Evolutionary conservation across 1,140 invertebrate genomes (phyloP).

Genomic region (Conopomorpha cramerella): DNA sequence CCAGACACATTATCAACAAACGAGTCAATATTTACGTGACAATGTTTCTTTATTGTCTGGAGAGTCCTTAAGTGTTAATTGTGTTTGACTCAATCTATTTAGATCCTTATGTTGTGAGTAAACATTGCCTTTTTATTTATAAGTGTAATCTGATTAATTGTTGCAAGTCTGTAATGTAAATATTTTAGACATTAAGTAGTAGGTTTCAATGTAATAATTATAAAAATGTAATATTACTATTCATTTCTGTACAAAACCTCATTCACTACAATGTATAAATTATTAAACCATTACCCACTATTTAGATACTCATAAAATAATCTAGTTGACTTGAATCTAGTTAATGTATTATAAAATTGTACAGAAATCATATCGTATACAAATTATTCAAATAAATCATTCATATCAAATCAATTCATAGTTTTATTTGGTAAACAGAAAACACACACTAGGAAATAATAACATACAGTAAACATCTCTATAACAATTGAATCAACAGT

Average conservation of each 20-base stretch:
- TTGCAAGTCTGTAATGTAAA: not conserved
- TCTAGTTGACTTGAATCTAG: slow-evolving; percentile 53
- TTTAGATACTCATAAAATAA: slow-evolving; percentile 49
- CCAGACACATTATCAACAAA: too few relatives aligned
- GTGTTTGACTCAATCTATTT: not conserved
- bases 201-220: slow-evolving; percentile 4
- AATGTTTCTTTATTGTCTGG: too few relatives aligned
- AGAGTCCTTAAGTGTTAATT: not conserved
- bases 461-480: not conserved
- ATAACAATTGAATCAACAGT: not conserved
- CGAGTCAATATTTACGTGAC: too few relatives aligned
- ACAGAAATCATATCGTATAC: slow-evolving; percentile 59
- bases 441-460: too few relatives aligned
- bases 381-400: slow-evolving; percentile 57
- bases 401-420: too few relatives aligned
- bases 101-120: not conserved
- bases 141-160: not conserved
- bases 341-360: slow-evolving; percentile 50
- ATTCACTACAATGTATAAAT: slow-evolving; percentile 43
- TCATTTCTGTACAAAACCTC: slow-evolving; percentile 43
- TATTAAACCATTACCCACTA: slow-evolving; percentile 39
- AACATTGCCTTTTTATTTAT: not conserved
- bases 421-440: too few relatives aligned
- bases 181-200: too few relatives aligned
- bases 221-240: slow-evolving; percentile 28